Evolutionary conservation across 2,113 vertebrate species (phyloP).

Genomic region (Hippoglossus stenolepis): DNA sequence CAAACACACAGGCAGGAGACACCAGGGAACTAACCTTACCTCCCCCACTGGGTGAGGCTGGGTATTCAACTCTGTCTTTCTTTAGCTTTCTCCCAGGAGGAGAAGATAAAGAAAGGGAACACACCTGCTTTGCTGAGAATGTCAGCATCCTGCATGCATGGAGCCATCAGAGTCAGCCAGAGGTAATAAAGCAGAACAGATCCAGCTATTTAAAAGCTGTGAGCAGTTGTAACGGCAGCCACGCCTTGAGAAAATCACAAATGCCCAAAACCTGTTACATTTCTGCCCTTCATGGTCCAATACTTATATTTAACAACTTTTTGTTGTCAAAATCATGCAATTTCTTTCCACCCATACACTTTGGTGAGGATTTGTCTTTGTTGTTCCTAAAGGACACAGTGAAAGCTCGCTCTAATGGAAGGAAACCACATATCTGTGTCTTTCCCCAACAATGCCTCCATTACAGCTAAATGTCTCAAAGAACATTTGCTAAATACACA

Average conservation of each 20-base stretch:
- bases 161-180: background rate
- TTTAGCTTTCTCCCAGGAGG: constrained; percentile 18
- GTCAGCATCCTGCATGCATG: constrained; percentile 12
- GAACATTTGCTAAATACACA: constrained; percentile 36
- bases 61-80: constrained; percentile 20
- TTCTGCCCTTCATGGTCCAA: background rate
- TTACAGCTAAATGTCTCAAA: constrained; percentile 23
- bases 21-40: background rate
- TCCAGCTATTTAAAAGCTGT: constrained; percentile 35
- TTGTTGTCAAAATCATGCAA: background rate
- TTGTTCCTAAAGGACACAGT: constrained; percentile 22
- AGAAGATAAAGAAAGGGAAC: constrained; percentile 22
- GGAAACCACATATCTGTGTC: constrained; percentile 32
- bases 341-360: background rate
- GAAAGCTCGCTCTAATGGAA: constrained; percentile 7
- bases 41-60: constrained; percentile 1
- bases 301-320: background rate
- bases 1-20: too few relatives aligned
- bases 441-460: constrained; percentile 21
- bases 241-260: background rate
- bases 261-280: background rate
- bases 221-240: constrained; percentile 21
- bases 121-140: background rate
- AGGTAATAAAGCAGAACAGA: constrained; percentile 46
- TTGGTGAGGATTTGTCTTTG: background rate